Evolutionary conservation across 37 sponge, comb jelly and placozoan genomes (phyloP).

Genomic region (Spongia lamella): DNA sequence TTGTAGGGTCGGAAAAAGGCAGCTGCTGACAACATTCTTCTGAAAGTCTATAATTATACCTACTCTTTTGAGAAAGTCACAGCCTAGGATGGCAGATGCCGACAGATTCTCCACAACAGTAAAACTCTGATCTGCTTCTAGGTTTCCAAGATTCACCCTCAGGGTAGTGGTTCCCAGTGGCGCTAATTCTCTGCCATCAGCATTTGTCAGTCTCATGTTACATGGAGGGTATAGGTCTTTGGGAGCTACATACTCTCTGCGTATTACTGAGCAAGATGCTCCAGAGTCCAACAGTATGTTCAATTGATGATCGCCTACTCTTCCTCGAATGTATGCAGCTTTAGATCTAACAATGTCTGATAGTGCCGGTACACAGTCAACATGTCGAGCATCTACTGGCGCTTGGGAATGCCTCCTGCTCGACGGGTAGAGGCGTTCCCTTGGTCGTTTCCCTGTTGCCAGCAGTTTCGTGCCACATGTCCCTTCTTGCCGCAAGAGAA

Average conservation of each 20-base stretch:
- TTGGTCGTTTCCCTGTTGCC: not conserved
- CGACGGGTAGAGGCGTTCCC: too few relatives aligned
- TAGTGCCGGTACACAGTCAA: not conserved
- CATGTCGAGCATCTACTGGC: slow-evolving; percentile 2
- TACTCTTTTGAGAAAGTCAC: slow-evolving; percentile 7
- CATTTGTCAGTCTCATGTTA: not conserved
- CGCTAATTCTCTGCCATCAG: slow-evolving; percentile 8
- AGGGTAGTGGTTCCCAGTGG: slow-evolving; percentile 1
- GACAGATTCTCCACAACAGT: not conserved
- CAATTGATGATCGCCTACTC: not conserved
- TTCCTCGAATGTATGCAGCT: slow-evolving; percentile 3
- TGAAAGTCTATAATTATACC: too few relatives aligned
- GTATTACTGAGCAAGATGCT: slow-evolving; percentile 8
- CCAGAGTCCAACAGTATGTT: not conserved
- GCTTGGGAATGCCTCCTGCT: slow-evolving; percentile 6
- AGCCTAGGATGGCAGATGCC: slow-evolving; percentile 2
- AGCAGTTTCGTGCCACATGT: slow-evolving; percentile 1
- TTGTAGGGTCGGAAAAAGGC: too few relatives aligned
- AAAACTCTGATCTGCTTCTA: not conserved
- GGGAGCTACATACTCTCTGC: not conserved
- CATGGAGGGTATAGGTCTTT: not conserved
- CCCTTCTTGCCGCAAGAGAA: not conserved
- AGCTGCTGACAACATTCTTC: too few relatives aligned
- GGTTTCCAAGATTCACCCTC: not conserved
- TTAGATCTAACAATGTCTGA: not conserved